phyloP scores from a whole-genome alignment of 2,888 invertebrate genomes.

The Eretmocerus hayati region DNA sequence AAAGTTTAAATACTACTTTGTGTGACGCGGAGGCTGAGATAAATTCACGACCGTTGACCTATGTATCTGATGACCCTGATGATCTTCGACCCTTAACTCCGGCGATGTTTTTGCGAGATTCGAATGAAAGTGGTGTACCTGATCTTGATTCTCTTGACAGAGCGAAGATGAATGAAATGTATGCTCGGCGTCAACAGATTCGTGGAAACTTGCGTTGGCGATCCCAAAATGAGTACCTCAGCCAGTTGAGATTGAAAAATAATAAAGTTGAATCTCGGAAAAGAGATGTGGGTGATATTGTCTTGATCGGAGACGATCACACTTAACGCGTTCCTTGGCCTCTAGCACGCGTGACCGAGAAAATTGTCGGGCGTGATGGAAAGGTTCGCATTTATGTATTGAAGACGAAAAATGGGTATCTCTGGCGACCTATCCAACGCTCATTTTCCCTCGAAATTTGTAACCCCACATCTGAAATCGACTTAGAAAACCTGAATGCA shows the following conservation, averaged over 20 bases:
- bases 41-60: constrained; percentile 39
- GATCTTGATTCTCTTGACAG: constrained; percentile 13
- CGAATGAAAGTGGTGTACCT: constrained; percentile 2
- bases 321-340: not conserved
- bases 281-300: constrained; percentile 20
- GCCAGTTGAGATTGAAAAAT: constrained; percentile 1
- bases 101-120: constrained; percentile 22
- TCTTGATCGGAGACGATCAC: constrained; percentile 20
- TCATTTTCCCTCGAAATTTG: constrained; percentile 24
- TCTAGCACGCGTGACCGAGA: constrained; percentile 11
- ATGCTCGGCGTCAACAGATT: constrained; percentile 8
- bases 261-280: not conserved
- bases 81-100: not conserved
- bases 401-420: constrained; percentile 17
- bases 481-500: too few relatives aligned
- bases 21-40: constrained; percentile 35
- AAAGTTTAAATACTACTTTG: constrained; percentile 33
- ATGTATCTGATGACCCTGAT: constrained; percentile 18
- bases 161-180: not conserved
- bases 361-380: constrained; percentile 21
- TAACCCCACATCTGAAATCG: too few relatives aligned
- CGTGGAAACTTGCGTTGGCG: constrained; percentile 10
- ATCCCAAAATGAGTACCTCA: constrained; percentile 21
- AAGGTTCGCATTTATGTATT: constrained; percentile 15
- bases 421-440: constrained; percentile 22